A percentile compares a stretch with the other conserved stretches of the same genome.
phyloP scores from a whole-genome alignment of 2,797 vertebrate genomes.

The Tadarida brasiliensis region DNA sequence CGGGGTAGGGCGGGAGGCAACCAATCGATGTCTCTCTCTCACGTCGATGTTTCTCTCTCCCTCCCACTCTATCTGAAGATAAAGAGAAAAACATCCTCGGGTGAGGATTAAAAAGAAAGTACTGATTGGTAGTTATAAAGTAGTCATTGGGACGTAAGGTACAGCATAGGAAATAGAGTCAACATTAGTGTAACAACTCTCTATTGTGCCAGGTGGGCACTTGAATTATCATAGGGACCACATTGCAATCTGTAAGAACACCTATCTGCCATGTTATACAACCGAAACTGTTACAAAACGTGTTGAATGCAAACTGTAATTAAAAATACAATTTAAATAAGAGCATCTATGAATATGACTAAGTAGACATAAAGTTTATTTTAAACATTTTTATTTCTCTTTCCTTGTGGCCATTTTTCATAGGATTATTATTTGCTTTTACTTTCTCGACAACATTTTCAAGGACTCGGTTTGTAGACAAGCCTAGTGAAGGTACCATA shows the following conservation, averaged over 20 bases:
- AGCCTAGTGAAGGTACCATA: background rate
- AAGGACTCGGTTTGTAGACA: background rate
- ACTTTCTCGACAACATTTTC: background rate
- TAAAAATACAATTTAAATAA: background rate
- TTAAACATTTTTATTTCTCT: background rate
- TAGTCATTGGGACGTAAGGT: background rate
- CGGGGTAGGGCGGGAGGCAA: too few relatives aligned
- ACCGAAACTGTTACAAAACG: background rate
- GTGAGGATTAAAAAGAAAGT: too few relatives aligned
- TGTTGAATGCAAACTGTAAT: background rate
- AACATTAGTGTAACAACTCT: background rate
- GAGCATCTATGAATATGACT: background rate
- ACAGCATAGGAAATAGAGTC: background rate
- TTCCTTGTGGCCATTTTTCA: background rate
- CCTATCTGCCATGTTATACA: background rate
- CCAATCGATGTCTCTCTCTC: too few relatives aligned
- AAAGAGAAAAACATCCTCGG: too few relatives aligned
- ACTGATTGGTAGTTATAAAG: background rate
- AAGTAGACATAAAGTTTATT: background rate
- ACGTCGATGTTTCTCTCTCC: too few relatives aligned
- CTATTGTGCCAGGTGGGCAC: background rate
- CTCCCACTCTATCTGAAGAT: too few relatives aligned
- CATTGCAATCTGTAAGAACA: background rate
- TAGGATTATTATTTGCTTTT: constrained; percentile 14
- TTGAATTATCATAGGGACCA: background rate